Evolutionary conservation across 2,113 vertebrate genomes (phyloP), one percentile per base, ranked within the genome.

Genomic region (Sinocyclocheilus anophthalmus): DNA sequence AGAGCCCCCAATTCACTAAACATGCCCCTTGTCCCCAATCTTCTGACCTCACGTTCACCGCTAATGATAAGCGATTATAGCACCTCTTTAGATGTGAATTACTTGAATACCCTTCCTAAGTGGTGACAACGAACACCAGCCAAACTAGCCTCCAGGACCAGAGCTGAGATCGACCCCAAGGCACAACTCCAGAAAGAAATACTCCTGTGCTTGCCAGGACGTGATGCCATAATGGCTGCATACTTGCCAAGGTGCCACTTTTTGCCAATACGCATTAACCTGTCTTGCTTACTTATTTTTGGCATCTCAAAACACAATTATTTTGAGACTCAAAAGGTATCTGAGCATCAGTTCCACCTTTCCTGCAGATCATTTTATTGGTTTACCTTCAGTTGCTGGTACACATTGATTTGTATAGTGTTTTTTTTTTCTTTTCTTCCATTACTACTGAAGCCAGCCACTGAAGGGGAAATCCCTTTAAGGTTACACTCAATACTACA

Each of bases 181-280:
- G 77, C 79, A 65, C n/a, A 81, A 48, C 33, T 79, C 77, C 33
- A 79, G 33, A 59, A 65, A 45, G 39, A 81, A 48, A 67, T 6
- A 24, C 39, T 48, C 79, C 42, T 16, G 2, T 45, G 61, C 59
- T 11, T 81, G 79, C 79, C 79, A 67, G 59, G 39, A 45, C 33
- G 45, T n/a, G 8, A 67, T 53, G 55, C 45, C 57, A 83, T 77
- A 63, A 76, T 61, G 26, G n/a, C 30, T 39, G 26, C n/a, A 63
- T 26, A 73, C 20, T 63, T 73, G 70, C 50, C 78, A 81, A 81
- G 59, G 79, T 48, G 79, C 57, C 42, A 61, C 79, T 45, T 81
- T 81, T 65, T 67, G 59, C 42, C 61, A 65, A 67, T 45, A 9
- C 1, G 9, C 39, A 67, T 81, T 81, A 81, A 65, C 59, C 39